Base-by-base conservation (phyloP, 2,797 vertebrate species). In the Hapalemur alaotrensis region DNA sequence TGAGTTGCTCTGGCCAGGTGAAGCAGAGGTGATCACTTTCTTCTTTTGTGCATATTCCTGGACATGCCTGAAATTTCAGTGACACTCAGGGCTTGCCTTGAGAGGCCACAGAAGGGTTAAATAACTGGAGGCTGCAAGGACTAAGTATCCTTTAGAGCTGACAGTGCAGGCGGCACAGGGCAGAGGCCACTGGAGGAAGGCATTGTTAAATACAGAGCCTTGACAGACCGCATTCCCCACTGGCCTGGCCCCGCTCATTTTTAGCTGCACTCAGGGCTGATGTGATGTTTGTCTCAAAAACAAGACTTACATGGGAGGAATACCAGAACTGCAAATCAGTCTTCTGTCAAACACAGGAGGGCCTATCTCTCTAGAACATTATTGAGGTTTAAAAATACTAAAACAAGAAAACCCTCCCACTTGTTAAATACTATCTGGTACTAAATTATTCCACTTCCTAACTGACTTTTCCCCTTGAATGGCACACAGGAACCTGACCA, bases 201-300 rank as follows among this genome's bases (percentile, higher is more conserved):
- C 63, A 4, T 41, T 30, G 65, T 89, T 73, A 85, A 93, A 75
- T 54, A 59, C 67, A 70, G 61, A 93, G 38, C 17, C 81, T 52
- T 63, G 76, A 81, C 72, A 67, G 92, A 18, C 23, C 0, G 0
- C 41, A 12, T 32, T 87, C 87, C 87, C 92, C 7, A 12, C 14
- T 88, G 87, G 75, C 30, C 70, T 91, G 88, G 79, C 78, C 83
- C 0, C 0, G 38, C 35, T 93, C 70, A 35, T 72, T 86, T 83
- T 84, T 57, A 69, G 12, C 46, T 73, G 76, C 52, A 69, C 67
- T 85, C n/a, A 48, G 12, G 35, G 84, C 30, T 73, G 84, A 65
- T 25, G 15, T 4, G 63, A 11, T 38, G 46, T 86, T 95, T 95
- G 48, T 79, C 91, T 95, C 12, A 80, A 96, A 96, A 91, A 57